Evolutionary conservation across 64 coral and sea anemone genomes (phyloP).

Genomic region (Dendronephthya gigantea): DNA sequence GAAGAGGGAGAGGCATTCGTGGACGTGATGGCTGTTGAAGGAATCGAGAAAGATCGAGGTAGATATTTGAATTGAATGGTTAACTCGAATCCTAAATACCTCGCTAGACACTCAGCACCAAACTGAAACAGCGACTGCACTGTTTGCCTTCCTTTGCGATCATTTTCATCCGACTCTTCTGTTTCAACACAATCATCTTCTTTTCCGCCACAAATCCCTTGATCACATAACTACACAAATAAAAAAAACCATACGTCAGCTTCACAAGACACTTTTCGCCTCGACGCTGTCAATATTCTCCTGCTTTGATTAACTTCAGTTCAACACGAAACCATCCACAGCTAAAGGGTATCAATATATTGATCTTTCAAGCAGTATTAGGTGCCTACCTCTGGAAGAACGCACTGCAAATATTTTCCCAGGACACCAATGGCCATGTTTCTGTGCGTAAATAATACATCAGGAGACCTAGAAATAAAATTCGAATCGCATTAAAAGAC

Average conservation of each 20-base stretch:
- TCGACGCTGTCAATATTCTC: no score
- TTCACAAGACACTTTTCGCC: no score
- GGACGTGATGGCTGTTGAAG: no score
- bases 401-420: constrained; percentile 75
- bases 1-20: no score
- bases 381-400: constrained; percentile 42
- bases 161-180: constrained; percentile 30
- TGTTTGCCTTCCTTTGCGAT: constrained; percentile 36
- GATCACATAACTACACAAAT: constrained; percentile 29
- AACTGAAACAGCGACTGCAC: constrained; percentile 74
- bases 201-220: constrained; percentile 11
- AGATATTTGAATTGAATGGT: no score
- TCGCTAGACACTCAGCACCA: constrained; percentile 81
- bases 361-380: neutral
- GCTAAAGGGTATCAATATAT: no score
- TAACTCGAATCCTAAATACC: constrained; percentile 41
- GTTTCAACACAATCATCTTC: constrained; percentile 21
- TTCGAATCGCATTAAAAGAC: no score
- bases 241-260: neutral
- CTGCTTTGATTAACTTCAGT: no score
- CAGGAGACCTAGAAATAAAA: neutral
- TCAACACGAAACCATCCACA: no score
- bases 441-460: constrained; percentile 44
- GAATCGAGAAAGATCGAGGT: no score
- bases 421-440: constrained; percentile 71